Base-by-base conservation (phyloP, 1,140 invertebrate species). In the Goniozus legneri region DNA sequence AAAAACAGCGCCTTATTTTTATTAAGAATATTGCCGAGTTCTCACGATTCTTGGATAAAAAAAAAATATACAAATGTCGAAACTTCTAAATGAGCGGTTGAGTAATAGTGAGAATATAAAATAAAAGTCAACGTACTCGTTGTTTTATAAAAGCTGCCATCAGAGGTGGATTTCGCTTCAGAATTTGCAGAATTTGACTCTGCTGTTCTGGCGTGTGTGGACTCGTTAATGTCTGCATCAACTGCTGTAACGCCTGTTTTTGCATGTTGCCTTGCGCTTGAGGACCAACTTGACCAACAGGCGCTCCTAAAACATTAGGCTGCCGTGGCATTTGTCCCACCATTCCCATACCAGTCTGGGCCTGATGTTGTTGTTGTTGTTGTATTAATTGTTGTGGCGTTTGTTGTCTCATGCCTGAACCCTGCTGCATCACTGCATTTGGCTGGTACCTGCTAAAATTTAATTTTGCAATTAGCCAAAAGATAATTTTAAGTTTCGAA, bases 91-190 rank as follows among this genome's bases (percentile, higher is more conserved):
- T n/a, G n/a, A n/a, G n/a, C n/a, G 15, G 4, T 27, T 4, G n/a
- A n/a, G 40, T 73, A 67, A n/a, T 18, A 31, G 35, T 7, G 39
- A 18, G n/a, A 19, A 16, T 6, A 37, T 15, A 41, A 10, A 38
- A 35, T 15, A 18, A 27, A 10, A 27, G 24, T 27, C 24, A 15
- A 43, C 52, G 44, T 58, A 85, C 82, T 77, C 90, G 79, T 75
- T 95, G 91, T 72, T 95, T 95, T 42, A 98, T 93, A 65, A 97
- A 95, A 37, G 93, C 92, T 43, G 95, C 94, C 93, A 97, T 97
- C 8, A 98, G 79, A 48, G 91, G 91, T 34, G 95, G 95, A 79
- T 97, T 95, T 35, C 87, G 88, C 73, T 95, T 96, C 34, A 98
- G 82, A 60, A 98, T 95, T 57, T 87, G 84, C 19, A 97, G 78